Evolutionary conservation across 2,888 invertebrate species (phyloP).

Genomic region (Drosophila mettleri): DNA sequence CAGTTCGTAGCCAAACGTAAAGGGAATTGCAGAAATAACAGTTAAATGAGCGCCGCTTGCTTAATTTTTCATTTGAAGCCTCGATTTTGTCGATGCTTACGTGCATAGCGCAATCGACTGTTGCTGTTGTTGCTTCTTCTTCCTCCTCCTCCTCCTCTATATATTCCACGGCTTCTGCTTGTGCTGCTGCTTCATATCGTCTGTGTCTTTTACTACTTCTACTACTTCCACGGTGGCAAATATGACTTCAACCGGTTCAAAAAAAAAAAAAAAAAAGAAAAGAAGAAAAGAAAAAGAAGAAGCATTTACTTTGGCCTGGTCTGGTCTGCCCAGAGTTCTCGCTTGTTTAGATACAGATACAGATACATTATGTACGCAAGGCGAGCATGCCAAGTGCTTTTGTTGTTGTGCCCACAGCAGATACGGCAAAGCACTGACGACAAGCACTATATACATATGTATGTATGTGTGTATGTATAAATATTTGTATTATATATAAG

Average conservation of each 20-base stretch:
- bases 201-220: constrained; percentile 19
- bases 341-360: constrained; percentile 71
- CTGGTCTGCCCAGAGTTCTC: constrained; percentile 11
- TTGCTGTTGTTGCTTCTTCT: constrained; percentile 12
- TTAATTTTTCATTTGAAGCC: constrained; percentile 15
- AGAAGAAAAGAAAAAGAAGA: constrained; percentile 34
- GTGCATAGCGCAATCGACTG: constrained; percentile 39
- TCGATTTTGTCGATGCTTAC: constrained; percentile 45
- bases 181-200: constrained; percentile 13
- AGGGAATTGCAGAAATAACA: constrained; percentile 14
- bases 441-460: constrained; percentile 7
- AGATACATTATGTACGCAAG: constrained; percentile 68
- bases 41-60: constrained; percentile 20
- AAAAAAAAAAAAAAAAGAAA: constrained; percentile 48
- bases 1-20: not conserved
- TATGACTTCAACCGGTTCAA: constrained; percentile 75
- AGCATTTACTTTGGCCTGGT: constrained; percentile 56
- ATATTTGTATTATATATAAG: constrained; percentile 4
- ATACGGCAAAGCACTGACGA: constrained; percentile 40
- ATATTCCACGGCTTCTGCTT: constrained; percentile 8
- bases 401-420: constrained; percentile 45
- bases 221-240: constrained; percentile 61
- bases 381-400: constrained; percentile 49
- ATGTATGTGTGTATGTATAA: not conserved
- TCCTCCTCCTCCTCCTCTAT: constrained; percentile 12